These are phyloP conservation scores for Apodemus agrarius DNA, from an alignment of 2,797 vertebrate genomes.

Conservation along the genomic window DNA sequence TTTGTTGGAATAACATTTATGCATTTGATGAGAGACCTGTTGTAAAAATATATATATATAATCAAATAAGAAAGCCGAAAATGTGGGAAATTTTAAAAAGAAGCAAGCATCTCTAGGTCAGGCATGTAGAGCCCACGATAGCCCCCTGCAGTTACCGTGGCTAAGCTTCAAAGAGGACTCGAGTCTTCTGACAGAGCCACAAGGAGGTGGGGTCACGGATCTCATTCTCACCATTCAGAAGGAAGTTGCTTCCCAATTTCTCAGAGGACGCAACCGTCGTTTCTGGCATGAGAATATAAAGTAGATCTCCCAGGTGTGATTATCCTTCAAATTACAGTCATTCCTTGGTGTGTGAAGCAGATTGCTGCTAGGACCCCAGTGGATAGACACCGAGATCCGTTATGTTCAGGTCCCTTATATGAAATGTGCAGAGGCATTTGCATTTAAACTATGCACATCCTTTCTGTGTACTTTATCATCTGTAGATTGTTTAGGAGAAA, in stretches of 20 bases:
- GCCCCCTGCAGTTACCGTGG: background rate
- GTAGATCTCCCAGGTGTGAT: background rate
- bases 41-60: background rate
- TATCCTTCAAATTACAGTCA: slow-evolving; percentile 24
- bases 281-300: slow-evolving; percentile 5
- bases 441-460: background rate
- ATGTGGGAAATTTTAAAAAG: background rate
- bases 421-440: background rate
- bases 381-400: background rate
- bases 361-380: slow-evolving; percentile 5
- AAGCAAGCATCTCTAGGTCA: background rate
- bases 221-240: background rate
- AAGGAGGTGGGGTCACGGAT: background rate
- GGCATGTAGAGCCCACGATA: background rate
- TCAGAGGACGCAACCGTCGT: background rate
- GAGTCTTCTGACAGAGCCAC: background rate
- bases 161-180: background rate
- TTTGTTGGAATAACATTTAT: slow-evolving; percentile 42
- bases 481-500: background rate
- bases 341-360: background rate
- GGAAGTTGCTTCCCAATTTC: background rate
- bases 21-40: slow-evolving; percentile 19
- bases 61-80: slow-evolving; percentile 25
- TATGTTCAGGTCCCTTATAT: background rate
- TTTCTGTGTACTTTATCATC: background rate